Percentiles rank a stretch among this genome's conserved stretches.
These are phyloP conservation scores for Galerucella pusilla DNA, from an alignment of 2,888 invertebrate species.

Conservation along the genomic window DNA sequence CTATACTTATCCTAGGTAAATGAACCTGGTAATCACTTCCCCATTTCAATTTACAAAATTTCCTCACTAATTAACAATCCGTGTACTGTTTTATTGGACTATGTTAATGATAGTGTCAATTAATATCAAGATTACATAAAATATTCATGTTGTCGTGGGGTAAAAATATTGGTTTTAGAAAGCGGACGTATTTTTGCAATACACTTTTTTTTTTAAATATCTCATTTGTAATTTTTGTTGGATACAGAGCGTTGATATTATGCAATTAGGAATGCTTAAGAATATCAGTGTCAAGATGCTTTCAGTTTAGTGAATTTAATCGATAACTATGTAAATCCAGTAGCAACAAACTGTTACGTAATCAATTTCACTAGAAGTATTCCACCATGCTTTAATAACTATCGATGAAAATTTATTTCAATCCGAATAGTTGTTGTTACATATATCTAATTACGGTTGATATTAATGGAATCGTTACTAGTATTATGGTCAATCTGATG, in stretches of 20 bases:
- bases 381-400: neutral
- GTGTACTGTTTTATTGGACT: no score
- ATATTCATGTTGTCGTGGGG: neutral
- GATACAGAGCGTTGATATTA: neutral
- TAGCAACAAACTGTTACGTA: slow-evolving; percentile 3
- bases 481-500: no score
- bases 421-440: neutral
- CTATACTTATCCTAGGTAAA: no score
- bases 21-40: no score
- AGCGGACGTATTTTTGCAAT: neutral
- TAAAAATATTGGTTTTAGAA: neutral
- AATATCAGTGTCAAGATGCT: neutral
- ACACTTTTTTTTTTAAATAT: neutral
- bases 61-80: no score
- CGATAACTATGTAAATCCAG: slow-evolving; percentile 7
- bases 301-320: neutral
- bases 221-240: neutral
- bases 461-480: neutral
- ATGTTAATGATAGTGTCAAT: neutral
- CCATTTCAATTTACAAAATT: no score
- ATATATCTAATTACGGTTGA: neutral
- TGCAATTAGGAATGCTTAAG: neutral
- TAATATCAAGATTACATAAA: neutral
- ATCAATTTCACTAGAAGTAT: slow-evolving; percentile 1
- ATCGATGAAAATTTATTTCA: neutral